Evolutionary conservation across 2,113 vertebrate species (phyloP).

Genomic region (Nansenia antarctica): DNA sequence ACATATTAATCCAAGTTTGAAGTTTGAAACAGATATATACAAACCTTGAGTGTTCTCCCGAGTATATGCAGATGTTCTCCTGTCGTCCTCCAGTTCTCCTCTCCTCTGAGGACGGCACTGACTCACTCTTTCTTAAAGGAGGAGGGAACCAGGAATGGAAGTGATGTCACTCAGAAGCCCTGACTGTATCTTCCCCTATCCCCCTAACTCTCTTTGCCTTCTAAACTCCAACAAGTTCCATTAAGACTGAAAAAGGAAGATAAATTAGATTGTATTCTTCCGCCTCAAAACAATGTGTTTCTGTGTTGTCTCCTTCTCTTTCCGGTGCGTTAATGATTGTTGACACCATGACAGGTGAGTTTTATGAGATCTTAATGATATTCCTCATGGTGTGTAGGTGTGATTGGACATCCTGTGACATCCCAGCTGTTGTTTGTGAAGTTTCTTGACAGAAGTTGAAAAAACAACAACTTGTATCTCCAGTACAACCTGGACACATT

Average conservation of each 20-base stretch:
- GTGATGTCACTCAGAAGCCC: constrained; percentile 44
- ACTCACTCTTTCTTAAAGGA: constrained; percentile 39
- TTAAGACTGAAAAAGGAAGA: neutral
- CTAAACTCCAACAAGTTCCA: neutral
- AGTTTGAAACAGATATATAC: neutral
- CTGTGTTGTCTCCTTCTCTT: neutral
- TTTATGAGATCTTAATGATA: no score
- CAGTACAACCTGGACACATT: no score
- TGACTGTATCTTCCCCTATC: neutral
- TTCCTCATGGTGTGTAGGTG: no score
- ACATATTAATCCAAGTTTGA: neutral
- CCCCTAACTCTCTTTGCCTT: neutral
- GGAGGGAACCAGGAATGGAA: constrained; percentile 38
- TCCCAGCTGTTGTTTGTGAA: no score
- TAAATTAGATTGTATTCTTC: neutral
- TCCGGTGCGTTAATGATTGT: neutral
- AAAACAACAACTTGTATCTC: no score
- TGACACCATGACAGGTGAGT: no score
- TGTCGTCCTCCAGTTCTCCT: constrained; percentile 12
- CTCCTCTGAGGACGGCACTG: constrained; percentile 29
- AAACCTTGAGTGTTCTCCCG: constrained; percentile 59
- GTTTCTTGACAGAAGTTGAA: no score
- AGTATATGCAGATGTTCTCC: constrained; percentile 21
- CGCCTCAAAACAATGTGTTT: neutral
- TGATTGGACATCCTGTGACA: no score